Evolutionary conservation across 2,888 invertebrate species (phyloP), one percentile per base, ranked within the genome.

Genomic region (Drosophila neonasuta): DNA sequence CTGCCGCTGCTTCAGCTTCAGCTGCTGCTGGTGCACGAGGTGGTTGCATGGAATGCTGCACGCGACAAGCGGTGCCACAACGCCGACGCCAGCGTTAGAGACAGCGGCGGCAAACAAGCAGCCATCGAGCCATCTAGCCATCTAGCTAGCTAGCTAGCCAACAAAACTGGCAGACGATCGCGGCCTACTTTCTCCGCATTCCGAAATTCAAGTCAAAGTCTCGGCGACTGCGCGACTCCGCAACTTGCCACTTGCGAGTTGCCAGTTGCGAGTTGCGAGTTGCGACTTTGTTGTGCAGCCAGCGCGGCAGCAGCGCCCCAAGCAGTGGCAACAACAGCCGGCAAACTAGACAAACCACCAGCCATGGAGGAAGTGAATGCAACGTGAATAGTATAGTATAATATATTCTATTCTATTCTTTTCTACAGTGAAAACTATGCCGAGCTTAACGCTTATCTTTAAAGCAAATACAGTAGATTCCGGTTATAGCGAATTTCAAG

Each of bases 111-210:
- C 24, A 24, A 54, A 17, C 39, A 5, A 36, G 10, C 34, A 34
- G 34, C n/a, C 34, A 36, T n/a, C 34, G 11, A 34, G 34, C 34
- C 5, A 34, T 34, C 34, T 10, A 39, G 13, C 13, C 13, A 13
- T 13, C 13, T 13, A 13, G 39, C 39, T 13, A 39, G 39, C 39
- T 13, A 15, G 13, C 39, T 5, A 39, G 36, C 11, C 36, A n/a
- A n/a, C 36, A 4, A 41, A 63, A 36, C 50, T 15, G 60, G 55
- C 72, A 68, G 72, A 68, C 84, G 72, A 75, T 86, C 87, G 89
- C 88, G 90, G 88, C 90, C 90, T 90, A 90, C 90, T 90, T 90
- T 90, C 90, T 89, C 90, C 88, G 79, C 90, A 90, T 90, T 90
- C 90, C 90, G 87, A 74, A 79, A 79, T 75, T 73, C 79, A 80